Conservation (phyloP, 2,888 invertebrate genomes). For the Resseliella maxima region DNA sequence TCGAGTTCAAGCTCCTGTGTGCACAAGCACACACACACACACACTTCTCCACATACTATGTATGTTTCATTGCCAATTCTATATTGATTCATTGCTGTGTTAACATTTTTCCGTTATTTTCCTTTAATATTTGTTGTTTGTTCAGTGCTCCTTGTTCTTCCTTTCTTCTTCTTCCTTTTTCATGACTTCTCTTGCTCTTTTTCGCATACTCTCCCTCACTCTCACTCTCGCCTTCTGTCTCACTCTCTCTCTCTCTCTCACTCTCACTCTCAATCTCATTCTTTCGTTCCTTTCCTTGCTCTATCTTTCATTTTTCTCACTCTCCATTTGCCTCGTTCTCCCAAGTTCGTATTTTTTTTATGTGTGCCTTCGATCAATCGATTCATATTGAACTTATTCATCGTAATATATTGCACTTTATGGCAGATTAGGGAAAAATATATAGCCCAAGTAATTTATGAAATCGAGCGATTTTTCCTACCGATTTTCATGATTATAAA, state of each 20-base stretch:
- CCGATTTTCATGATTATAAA: neutral
- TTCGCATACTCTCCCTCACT: neutral
- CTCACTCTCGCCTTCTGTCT: neutral
- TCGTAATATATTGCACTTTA: constrained; percentile 25
- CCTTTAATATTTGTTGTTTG: too few species aligned
- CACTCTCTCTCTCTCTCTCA: neutral
- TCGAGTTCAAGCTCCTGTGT: neutral
- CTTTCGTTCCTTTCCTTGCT: neutral
- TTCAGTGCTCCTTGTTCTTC: neutral
- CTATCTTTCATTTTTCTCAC: too few species aligned
- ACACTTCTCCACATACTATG: neutral
- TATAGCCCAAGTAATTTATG: neutral
- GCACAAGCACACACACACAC: neutral
- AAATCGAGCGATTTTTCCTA: neutral
- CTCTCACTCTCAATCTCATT: neutral
- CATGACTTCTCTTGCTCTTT: neutral
- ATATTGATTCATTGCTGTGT: constrained; percentile 41
- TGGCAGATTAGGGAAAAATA: constrained; percentile 35
- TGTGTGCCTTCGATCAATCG: neutral
- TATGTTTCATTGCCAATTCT: constrained; percentile 9
- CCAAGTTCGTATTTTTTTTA: too few species aligned
- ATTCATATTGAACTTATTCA: neutral
- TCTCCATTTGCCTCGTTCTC: too few species aligned
- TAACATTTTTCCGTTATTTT: neutral
- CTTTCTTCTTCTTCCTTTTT: neutral